Percentiles rank a stretch among this genome's conserved stretches.
These are phyloP conservation scores for Tenthredo mesomela DNA, from an alignment of 2,888 invertebrate species.

Conservation along the genomic window DNA sequence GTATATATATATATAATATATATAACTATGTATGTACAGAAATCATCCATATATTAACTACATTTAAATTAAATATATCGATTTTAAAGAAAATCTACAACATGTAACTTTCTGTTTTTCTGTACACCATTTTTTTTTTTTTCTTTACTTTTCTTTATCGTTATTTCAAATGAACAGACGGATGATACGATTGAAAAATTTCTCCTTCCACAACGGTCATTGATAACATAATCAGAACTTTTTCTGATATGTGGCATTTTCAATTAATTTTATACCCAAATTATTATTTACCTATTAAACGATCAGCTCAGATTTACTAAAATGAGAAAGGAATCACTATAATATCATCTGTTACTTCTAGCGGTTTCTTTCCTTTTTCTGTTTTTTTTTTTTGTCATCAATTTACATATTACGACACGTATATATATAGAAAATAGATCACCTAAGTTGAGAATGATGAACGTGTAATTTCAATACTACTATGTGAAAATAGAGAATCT, in stretches of 20 bases:
- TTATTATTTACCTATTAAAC: not conserved
- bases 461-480: not conserved
- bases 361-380: not conserved
- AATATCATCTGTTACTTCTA: not conserved
- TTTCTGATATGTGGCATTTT: conserved; percentile 17
- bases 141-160: not conserved
- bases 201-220: not conserved
- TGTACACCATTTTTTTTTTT: not conserved
- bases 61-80: not conserved
- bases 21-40: not conserved
- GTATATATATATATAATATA: too few relatives aligned
- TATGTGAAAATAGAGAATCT: not conserved
- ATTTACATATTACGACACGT: conserved; percentile 7
- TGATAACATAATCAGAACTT: not conserved
- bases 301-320: not conserved
- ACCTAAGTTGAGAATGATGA: conserved; percentile 12
- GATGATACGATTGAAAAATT: not conserved
- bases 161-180: not conserved
- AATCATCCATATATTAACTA: not conserved
- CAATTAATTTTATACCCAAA: not conserved
- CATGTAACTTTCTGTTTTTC: not conserved
- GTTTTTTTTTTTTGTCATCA: not conserved
- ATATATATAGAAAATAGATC: conserved; percentile 9
- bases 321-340: not conserved
- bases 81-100: not conserved